A percentile compares a stretch with the other conserved stretches of the same genome.
phyloP scores from a whole-genome alignment of 2,797 vertebrate genomes.

The Sphaeramia orbicularis region DNA sequence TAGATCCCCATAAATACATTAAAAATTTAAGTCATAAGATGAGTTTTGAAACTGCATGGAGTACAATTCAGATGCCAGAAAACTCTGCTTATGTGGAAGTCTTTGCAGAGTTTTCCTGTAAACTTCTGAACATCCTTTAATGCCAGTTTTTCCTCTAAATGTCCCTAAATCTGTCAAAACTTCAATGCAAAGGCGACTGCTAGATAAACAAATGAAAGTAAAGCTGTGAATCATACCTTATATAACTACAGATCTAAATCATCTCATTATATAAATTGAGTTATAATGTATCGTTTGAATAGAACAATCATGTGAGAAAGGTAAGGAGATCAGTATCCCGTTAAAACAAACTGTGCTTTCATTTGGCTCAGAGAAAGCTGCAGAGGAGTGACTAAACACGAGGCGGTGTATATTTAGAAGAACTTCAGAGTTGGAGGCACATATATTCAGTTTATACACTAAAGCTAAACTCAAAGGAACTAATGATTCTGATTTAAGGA shows the following conservation, averaged over 20 bases:
- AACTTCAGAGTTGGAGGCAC: too few species aligned
- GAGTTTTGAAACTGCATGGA: too few species aligned
- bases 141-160: too few species aligned
- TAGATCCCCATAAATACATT: too few species aligned
- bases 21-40: too few species aligned
- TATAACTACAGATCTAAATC: constrained; percentile 4
- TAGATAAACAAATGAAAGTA: not conserved
- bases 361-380: not conserved
- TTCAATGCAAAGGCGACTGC: not conserved
- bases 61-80: too few species aligned
- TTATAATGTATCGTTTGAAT: constrained; percentile 22
- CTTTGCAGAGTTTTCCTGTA: too few species aligned
- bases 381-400: not conserved
- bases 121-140: too few species aligned
- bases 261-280: constrained; percentile 19
- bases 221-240: not conserved
- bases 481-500: too few species aligned
- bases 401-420: not conserved
- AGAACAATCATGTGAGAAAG: constrained; percentile 33
- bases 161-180: too few species aligned
- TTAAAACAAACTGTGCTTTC: constrained; percentile 17
- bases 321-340: not conserved
- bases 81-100: too few species aligned
- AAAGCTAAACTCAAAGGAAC: not conserved
- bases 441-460: not conserved